These are phyloP conservation scores for Cochlearius cochlearius DNA, from an alignment of 2,113 vertebrate species.

Conservation along the genomic window DNA sequence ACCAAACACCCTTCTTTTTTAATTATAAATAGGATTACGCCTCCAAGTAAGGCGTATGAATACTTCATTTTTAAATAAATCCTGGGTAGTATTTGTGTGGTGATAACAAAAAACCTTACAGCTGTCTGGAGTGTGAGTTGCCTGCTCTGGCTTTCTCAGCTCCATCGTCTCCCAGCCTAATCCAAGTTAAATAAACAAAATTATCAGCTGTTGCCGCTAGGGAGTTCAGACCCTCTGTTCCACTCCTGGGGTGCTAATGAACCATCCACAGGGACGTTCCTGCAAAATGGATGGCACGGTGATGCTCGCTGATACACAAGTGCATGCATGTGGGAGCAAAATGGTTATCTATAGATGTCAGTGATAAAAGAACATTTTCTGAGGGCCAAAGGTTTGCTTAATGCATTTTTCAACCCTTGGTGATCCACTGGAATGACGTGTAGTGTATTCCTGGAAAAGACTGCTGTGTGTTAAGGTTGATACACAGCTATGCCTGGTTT, in stretches of 20 bases:
- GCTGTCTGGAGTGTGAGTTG: neutral
- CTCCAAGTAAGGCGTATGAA: neutral
- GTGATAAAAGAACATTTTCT: neutral
- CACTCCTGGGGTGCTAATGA: neutral
- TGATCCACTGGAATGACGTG: neutral
- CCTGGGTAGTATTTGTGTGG: neutral
- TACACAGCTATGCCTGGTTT: neutral
- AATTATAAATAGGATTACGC: neutral
- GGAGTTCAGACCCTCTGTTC: neutral
- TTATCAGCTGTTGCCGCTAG: neutral
- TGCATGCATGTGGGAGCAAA: neutral
- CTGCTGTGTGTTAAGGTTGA: neutral
- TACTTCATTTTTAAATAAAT: neutral
- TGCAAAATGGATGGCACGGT: neutral
- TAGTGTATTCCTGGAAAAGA: neutral
- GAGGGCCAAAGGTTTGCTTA: neutral
- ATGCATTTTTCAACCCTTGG: neutral
- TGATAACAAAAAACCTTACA: neutral
- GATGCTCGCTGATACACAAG: neutral
- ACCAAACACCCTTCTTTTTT: neutral
- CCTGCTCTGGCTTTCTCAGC: neutral
- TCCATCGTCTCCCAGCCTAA: neutral
- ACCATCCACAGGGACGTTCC: neutral
- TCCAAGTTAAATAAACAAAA: neutral
- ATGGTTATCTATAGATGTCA: neutral